Evolutionary conservation across 30 jellyfish, hydroid and myxozoan genomes (phyloP).

Genomic region (Hydractinia symbiolongicarpus): DNA sequence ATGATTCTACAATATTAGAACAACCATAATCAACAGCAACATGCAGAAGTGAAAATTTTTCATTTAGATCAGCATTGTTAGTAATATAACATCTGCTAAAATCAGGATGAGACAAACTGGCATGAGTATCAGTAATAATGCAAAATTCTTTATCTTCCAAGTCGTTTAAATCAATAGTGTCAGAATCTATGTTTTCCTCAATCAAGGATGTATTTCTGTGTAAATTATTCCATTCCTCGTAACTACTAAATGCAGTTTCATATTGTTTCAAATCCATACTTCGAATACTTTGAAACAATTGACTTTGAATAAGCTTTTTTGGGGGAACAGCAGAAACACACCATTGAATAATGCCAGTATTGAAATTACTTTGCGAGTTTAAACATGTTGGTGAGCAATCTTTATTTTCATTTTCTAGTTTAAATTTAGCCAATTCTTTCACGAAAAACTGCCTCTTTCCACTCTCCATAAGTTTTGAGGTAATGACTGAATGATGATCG

Average conservation of each 20-base stretch:
- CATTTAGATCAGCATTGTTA: slow-evolving; percentile 2
- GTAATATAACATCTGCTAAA: not conserved
- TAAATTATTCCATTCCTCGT: slow-evolving; percentile 55
- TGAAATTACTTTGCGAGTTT: slow-evolving; percentile 26
- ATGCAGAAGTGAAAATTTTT: slow-evolving; percentile 59
- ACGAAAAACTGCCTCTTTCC: too few species aligned
- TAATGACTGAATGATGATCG: slow-evolving; percentile 47
- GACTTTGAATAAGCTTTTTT: slow-evolving; percentile 36
- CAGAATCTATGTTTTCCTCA: not conserved
- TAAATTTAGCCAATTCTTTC: too few species aligned
- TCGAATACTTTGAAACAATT: slow-evolving; percentile 54
- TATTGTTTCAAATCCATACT: slow-evolving; percentile 14
- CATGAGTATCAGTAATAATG: not conserved
- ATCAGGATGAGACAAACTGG: not conserved
- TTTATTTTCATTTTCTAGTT: not conserved
- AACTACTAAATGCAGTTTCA: slow-evolving; percentile 24
- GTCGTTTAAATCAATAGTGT: slow-evolving; percentile 18
- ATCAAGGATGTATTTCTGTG: slow-evolving; percentile 1
- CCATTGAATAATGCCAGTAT: slow-evolving; percentile 68
- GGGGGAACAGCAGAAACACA: slow-evolving; percentile 44
- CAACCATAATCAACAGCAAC: slow-evolving; percentile 67
- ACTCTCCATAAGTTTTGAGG: slow-evolving; percentile 29
- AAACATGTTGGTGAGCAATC: not conserved
- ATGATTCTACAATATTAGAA: slow-evolving; percentile 39
- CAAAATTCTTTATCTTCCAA: not conserved